Evolutionary conservation across 2,113 vertebrate genomes (phyloP).

Genomic region (Loxodonta africana): DNA sequence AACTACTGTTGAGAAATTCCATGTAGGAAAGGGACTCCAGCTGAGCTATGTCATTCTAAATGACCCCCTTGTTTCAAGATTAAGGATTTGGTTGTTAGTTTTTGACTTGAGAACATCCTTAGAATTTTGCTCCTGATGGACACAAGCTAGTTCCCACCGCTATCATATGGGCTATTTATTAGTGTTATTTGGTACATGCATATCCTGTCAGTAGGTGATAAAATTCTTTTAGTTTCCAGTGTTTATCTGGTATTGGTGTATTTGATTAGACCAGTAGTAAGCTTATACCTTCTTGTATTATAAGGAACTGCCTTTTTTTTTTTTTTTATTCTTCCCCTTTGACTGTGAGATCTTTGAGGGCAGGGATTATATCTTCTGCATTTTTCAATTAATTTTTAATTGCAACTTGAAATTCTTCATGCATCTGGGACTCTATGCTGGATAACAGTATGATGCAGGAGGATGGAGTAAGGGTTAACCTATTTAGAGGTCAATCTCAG

Average conservation of each 20-base stretch:
- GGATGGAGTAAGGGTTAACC: not conserved
- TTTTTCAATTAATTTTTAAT: not conserved
- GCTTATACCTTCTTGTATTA: not conserved
- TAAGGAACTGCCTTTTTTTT: not conserved
- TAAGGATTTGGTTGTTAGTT: not conserved
- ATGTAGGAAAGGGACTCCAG: not conserved
- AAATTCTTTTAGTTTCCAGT: slow-evolving; percentile 29
- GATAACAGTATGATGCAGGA: not conserved
- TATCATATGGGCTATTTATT: not conserved
- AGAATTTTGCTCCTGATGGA: not conserved
- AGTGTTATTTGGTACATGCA: not conserved
- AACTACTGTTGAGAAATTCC: slow-evolving; percentile 16
- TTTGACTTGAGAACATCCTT: not conserved
- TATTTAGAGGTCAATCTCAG: not conserved
- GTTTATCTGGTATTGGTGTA: not conserved
- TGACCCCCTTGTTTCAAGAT: not conserved
- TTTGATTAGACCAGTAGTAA: not conserved
- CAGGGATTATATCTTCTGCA: not conserved
- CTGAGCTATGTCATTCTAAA: not conserved
- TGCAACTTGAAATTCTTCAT: not conserved
- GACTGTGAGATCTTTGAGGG: not conserved
- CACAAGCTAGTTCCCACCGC: not conserved
- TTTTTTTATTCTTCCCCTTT: not conserved
- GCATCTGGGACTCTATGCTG: not conserved
- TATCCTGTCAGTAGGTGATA: not conserved